These are phyloP conservation scores for Cataglyphis cursor DNA, from an alignment of 2,888 invertebrate species.

Conservation along the genomic window DNA sequence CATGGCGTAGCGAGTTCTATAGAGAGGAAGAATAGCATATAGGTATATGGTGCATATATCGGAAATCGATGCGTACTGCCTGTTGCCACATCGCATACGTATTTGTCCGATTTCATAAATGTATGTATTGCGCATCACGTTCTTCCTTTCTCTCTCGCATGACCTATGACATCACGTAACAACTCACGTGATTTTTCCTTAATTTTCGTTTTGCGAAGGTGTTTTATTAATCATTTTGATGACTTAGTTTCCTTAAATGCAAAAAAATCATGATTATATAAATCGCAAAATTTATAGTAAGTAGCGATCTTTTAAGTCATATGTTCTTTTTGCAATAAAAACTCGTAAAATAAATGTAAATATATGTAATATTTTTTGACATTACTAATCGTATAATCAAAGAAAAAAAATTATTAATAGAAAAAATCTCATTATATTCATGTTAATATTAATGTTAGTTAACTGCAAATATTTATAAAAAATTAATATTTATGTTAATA, in stretches of 20 bases:
- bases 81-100: constrained; percentile 71
- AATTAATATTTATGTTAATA: background rate
- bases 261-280: background rate
- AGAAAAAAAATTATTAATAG: background rate
- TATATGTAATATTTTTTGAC: background rate
- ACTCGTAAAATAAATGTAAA: background rate
- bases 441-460: background rate
- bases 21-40: constrained; percentile 43
- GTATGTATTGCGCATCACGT: constrained; percentile 40
- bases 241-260: background rate
- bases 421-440: background rate
- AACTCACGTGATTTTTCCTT: background rate
- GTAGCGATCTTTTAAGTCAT: background rate
- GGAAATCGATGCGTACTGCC: constrained; percentile 72
- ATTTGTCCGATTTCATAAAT: constrained; percentile 70
- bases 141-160: constrained; percentile 13
- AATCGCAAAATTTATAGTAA: background rate
- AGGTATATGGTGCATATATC: constrained; percentile 61
- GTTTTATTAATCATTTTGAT: constrained; percentile 11
- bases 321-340: background rate
- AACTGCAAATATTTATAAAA: constrained; percentile 7
- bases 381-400: background rate
- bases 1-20: background rate
- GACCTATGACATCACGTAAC: constrained; percentile 6
- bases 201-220: background rate